Base-by-base conservation (phyloP, 2,888 invertebrate genomes). In the Melanostoma scalare region DNA sequence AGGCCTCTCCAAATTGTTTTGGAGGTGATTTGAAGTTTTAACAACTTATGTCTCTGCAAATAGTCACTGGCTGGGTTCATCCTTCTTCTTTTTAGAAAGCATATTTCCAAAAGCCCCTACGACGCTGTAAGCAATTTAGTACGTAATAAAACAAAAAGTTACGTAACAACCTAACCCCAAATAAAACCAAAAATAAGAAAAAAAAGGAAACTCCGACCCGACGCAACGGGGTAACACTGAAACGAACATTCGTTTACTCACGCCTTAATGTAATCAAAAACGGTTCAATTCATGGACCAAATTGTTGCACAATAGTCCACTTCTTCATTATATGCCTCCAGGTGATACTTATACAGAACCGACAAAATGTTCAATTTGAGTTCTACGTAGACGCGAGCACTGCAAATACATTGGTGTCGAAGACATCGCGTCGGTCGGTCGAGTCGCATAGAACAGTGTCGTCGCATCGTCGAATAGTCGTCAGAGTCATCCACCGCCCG, bases 211-310 rank as follows among this genome's bases (percentile, higher is more conserved):
- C 20, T 0, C 1, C 20, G 20, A 20, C 20, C 20, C 20, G 1
- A 20, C 20, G 20, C 20, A 20, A 20, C 20, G 20, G 20, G 20
- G 20, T 20, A 20, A 20, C 20, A 65, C 76, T 81, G 67, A 3
- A 60, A 52, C 48, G 63, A 79, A 71, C 75, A 65, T 71, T 10
- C 48, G n/a, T 67, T 67, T 50, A 67, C 74, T 74, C 78, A 78
- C 69, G 78, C 78, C 82, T 71, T 71, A 74, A 71, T 74, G 74
- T 67, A 84, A 84, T 84, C 84, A 84, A 75, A 84, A 84, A 84
- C 84, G 79, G 84, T 84, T 84, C 84, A 84, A 78, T 75, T 74
- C 79, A 67, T 67, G 84, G 60, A 55, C 84, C 71, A 78, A 79
- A 74, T 84, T 79, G 71, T 84, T 79, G 74, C 60, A 74, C 79